phyloP scores from a whole-genome alignment of 2,888 invertebrate species.

The Apomyelois bistriatella region DNA sequence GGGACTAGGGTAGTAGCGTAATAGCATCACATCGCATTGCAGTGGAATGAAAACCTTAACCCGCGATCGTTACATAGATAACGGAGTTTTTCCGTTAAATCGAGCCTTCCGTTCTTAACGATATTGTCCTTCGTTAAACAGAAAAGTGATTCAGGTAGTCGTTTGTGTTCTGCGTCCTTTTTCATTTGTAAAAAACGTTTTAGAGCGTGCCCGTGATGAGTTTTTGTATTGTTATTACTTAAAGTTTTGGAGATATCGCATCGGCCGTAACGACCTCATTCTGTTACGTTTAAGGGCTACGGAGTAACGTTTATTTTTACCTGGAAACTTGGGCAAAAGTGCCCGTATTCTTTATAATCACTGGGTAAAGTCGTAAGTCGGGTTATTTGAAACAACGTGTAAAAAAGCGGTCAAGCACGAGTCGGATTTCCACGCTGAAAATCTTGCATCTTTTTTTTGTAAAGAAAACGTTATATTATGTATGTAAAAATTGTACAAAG shows the following conservation, averaged over 20 bases:
- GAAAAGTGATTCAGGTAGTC: constrained; percentile 70
- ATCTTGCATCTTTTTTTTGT: too few relatives aligned
- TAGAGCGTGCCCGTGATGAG: constrained; percentile 43
- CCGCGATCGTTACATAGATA: constrained; percentile 68
- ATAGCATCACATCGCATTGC: background rate
- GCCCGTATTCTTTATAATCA: constrained; percentile 7
- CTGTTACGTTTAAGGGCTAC: constrained; percentile 16
- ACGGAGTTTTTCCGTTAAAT: constrained; percentile 70
- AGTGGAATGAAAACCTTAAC: constrained; percentile 27
- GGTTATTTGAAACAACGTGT: background rate
- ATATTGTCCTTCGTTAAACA: constrained; percentile 60
- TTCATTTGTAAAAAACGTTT: constrained; percentile 60
- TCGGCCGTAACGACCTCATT: constrained; percentile 28
- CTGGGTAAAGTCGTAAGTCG: background rate
- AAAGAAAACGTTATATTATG: too few relatives aligned
- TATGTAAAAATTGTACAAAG: too few relatives aligned
- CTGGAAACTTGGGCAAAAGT: constrained; percentile 12
- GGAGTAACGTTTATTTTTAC: constrained; percentile 8
- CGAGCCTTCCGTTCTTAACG: constrained; percentile 59
- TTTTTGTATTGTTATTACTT: constrained; percentile 54
- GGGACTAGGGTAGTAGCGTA: too few relatives aligned
- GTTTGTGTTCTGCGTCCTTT: constrained; percentile 61
- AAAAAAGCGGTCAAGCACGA: background rate
- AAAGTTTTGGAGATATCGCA: constrained; percentile 29
- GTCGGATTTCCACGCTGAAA: background rate